A percentile compares a stretch with the other conserved stretches of the same genome.
Conservation (phyloP, 2,797 vertebrate species). For the Cetoscarus ocellatus region DNA sequence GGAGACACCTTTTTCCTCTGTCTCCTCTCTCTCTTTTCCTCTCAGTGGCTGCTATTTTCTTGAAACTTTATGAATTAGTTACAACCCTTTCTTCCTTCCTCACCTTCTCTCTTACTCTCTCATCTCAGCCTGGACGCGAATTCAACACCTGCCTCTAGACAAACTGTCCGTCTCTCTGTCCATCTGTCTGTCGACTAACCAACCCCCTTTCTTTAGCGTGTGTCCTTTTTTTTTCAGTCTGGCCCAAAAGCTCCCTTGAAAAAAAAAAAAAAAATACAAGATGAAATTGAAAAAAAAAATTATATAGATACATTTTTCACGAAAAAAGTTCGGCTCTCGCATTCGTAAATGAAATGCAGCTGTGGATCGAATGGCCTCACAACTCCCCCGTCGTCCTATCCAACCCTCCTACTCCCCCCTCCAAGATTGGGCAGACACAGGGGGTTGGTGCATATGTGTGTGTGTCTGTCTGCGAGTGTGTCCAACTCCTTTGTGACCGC, state of each 20-base stretch:
- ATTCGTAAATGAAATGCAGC: conserved; percentile 86
- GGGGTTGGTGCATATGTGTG: conserved; percentile 41
- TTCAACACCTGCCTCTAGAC: conserved; percentile 82
- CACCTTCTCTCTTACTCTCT: conserved; percentile 71
- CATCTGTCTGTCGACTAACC: conserved; percentile 49
- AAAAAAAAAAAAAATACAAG: conserved; percentile 55
- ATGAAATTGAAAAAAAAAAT: conserved; percentile 66
- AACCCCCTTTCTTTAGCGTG: not conserved
- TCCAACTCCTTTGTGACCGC: conserved; percentile 83
- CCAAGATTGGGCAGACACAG: conserved; percentile 81
- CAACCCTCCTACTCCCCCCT: conserved; percentile 58
- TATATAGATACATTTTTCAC: conserved; percentile 60
- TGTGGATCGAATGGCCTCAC: conserved; percentile 79
- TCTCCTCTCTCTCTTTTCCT: conserved; percentile 62
- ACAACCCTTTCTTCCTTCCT: conserved; percentile 81
- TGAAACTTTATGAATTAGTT: conserved; percentile 90
- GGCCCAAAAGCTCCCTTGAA: conserved; percentile 55
- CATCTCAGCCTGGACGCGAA: conserved; percentile 67
- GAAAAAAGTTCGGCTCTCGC: conserved; percentile 70
- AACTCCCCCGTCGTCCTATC: conserved; percentile 66
- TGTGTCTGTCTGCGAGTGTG: conserved; percentile 27
- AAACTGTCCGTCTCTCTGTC: conserved; percentile 70
- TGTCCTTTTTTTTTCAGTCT: conserved; percentile 21
- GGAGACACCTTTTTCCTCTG: conserved; percentile 80
- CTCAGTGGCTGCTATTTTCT: conserved; percentile 79